Evolutionary conservation across 2,797 vertebrate species (phyloP).

Genomic region (Urophycis tenuis): DNA sequence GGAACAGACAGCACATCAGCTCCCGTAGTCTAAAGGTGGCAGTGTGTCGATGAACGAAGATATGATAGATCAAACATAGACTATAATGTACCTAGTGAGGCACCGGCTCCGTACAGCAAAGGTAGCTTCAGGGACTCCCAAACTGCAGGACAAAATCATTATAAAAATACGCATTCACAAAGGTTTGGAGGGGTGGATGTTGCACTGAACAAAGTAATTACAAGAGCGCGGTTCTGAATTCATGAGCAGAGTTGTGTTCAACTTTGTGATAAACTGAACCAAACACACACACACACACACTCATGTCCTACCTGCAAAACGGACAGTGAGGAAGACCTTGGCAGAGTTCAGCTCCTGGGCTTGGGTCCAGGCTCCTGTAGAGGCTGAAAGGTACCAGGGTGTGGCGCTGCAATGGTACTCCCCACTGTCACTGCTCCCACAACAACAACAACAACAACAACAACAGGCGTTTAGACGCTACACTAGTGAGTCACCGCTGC

Average conservation of each 20-base stretch:
- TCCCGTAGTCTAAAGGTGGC: too few species aligned
- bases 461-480: too few species aligned
- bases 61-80: too few species aligned
- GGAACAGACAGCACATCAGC: not conserved
- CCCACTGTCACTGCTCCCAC: constrained; percentile 72
- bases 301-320: constrained; percentile 79
- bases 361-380: constrained; percentile 78
- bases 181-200: not conserved
- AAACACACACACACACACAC: not conserved
- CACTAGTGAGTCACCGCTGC: too few species aligned
- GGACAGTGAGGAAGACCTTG: constrained; percentile 79
- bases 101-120: constrained; percentile 80
- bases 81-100: constrained; percentile 65
- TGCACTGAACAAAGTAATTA: too few species aligned
- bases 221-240: too few species aligned
- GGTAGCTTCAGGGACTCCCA: constrained; percentile 89
- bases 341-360: constrained; percentile 74
- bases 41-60: too few species aligned
- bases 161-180: not conserved
- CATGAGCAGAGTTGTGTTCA: too few species aligned
- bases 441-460: not conserved
- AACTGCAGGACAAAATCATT: constrained; percentile 65
- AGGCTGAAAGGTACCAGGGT: constrained; percentile 82
- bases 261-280: not conserved
- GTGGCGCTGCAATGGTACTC: constrained; percentile 85